Evolutionary conservation across 2,888 invertebrate genomes (phyloP), one percentile per base, ranked within the genome.

Genomic region (Xylophagus ater): DNA sequence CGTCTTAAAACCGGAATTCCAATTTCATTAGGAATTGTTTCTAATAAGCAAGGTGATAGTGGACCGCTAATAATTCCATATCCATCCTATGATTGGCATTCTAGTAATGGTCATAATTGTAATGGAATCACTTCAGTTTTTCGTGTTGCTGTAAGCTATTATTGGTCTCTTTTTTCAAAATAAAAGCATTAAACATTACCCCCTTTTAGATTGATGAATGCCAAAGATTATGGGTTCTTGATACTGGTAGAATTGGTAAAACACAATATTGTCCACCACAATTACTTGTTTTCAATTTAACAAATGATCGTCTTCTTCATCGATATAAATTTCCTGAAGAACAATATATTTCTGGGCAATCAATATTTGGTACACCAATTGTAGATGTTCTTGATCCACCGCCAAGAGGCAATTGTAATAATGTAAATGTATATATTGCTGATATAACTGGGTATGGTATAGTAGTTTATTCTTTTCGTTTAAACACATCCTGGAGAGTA

Each of bases 81-180:
- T 59, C 82, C 82, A 0, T 69, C 68, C 56, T 81, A 80, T 66
- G 59, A 65, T 7, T 74, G 73, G 72, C 76, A 82, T 46, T 66
- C 66, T 15, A 65, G 63, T 46, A 67, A 74, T 42, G 74, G 72
- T 0, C 46, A 41, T 1, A 67, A 74, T 54, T 82, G 82, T 51
- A 67, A 75, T 20, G 73, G 74, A 14, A 65, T 87, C 24, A 79
- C 78, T 1, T 85, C 85, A 0, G 84, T 81, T 2, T 85, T 77
- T 52, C 69, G 87, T 56, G 67, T 79, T 14, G 72, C 77, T 55
- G 85, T 84, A 63, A 70, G 72, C 70, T 14, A 9, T n/a, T n/a
- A n/a, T n/a, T n/a, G n/a, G n/a, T n/a, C 21, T n/a, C n/a, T n/a
- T n/a, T 23, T 23, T 9, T 23, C 23, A n/a, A n/a, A n/a, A n/a